Evolutionary conservation across 2,113 vertebrate genomes (phyloP).

Genomic region (Redunca redunca): DNA sequence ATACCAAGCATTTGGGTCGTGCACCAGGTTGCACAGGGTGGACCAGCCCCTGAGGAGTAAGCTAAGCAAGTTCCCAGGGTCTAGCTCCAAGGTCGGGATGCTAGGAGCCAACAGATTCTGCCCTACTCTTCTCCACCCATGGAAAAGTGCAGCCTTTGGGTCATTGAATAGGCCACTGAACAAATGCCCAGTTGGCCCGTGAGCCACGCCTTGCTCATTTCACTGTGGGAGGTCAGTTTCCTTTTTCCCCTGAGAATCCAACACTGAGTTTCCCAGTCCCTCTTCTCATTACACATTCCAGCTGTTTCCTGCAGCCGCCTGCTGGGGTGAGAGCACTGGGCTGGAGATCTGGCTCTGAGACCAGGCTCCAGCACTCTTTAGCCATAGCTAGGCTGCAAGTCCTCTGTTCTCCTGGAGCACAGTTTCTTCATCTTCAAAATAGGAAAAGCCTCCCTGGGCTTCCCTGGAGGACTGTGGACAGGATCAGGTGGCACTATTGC

Average conservation of each 20-base stretch:
- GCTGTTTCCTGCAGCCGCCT: conserved; percentile 52
- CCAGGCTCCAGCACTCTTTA: neutral
- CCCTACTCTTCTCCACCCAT: neutral
- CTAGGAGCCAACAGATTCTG: neutral
- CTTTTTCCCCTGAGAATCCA: conserved; percentile 37
- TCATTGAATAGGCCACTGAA: neutral
- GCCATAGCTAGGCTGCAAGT: neutral
- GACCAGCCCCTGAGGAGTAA: neutral
- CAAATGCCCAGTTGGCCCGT: neutral
- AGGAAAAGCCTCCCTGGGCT: neutral
- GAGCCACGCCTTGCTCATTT: neutral
- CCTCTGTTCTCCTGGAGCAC: neutral
- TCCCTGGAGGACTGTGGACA: neutral
- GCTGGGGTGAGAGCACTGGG: neutral
- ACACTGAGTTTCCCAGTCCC: neutral
- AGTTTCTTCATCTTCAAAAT: neutral
- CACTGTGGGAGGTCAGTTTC: conserved; percentile 60
- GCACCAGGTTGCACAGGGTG: neutral
- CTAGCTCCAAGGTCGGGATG: neutral
- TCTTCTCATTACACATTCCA: conserved; percentile 32
- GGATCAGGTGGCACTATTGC: accelerated
- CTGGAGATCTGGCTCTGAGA: neutral
- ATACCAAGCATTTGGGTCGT: neutral
- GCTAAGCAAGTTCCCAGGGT: neutral
- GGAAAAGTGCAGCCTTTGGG: neutral